Base-by-base conservation (phyloP, 30 jellyfish, hydroid and myxozoan species). In the Pelagia noctiluca region DNA sequence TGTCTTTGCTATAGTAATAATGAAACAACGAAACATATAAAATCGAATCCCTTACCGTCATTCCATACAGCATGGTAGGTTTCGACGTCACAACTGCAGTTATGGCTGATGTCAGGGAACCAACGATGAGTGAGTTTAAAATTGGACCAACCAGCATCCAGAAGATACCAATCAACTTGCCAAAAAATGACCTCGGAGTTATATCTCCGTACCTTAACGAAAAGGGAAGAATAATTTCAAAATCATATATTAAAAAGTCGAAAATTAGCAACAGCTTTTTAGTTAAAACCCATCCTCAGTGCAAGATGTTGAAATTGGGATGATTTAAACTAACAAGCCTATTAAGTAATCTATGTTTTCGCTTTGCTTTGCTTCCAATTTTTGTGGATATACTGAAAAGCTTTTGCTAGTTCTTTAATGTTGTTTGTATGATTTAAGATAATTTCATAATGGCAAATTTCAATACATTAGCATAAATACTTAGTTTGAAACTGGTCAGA, bases 91-190 rank as follows among this genome's bases (percentile, higher is more conserved):
- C 63, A 1, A 67, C 67, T 23, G 96, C 35, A 29, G 95, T 82
- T 68, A 91, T 31, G 36, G 66, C 38, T 19, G 96, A 85, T 0
- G 98, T 83, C 19, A 91, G 70, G 16, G 73, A 47, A 26, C 98
- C 95, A 29, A 91, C 77, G 22, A 91, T 83, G 22, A 91, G 77
- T 16, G 90, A 94, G 52, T 85, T 91, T 3, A 86, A 66, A 37
- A 91, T 36, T 18, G 96, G 96, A 0, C 98, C 98, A 50, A 86
- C 72, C 35, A 91, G 65, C 88, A 77, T 84, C 98, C 98, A 91
- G 12, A 34, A 2, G n/a, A 91, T 77, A 3, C 95, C 87, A 24
- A 86, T 38, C 0, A 50, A 1, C 35, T 76, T 84, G 1, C 97
- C 96, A 22, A 29, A 23, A 67, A 50, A 33, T 11, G 97, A 62